Base-by-base conservation (phyloP, 2,888 invertebrate species). In the Mimachlamys varia region DNA sequence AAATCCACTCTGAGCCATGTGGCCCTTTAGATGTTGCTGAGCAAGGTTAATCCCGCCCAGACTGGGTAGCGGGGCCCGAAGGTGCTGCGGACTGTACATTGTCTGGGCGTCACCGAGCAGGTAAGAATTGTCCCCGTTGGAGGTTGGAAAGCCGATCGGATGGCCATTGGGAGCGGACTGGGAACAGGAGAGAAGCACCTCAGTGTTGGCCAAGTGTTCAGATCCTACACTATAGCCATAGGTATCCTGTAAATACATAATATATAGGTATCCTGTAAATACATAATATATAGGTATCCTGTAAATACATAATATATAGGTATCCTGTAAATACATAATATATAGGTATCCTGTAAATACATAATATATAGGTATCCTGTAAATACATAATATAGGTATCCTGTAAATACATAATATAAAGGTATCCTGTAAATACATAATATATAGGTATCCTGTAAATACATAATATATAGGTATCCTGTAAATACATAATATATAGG, bases 1-100 rank as follows among this genome's bases (percentile, higher is more conserved):
- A 89, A 93, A 94, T 88, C 93, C 89, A 49, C 91, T 89, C 90
- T 94, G 94, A 53, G 95, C 95, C 95, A 95, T 95, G 93, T 93
- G 94, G 90, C 93, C 94, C 93, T 94, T 94, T 89, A 94, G 58
- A 89, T 88, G 90, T 89, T 89, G 88, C 88, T 76, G 76, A 33
- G 76, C 33, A 12, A 27, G 76, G 76, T 33, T 76, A 76, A 76
- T 76, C 76, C 76, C 76, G 33, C 76, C 76, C 76, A 76, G 76
- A 27, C 76, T 76, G 76, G 76, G 76, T 33, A 76, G 10, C 33
- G 27, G 76, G 76, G 33, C 76, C 76, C 76, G 91, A 87, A 94
- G 93, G 89, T 94, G 92, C 91, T 93, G 93, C 10, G 93, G 76
- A 76, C 87, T 88, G 91, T 58, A 89, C 38, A 55, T 92, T 89